Base-by-base conservation (phyloP, 2,797 vertebrate species). In the Sternotherus odoratus region DNA sequence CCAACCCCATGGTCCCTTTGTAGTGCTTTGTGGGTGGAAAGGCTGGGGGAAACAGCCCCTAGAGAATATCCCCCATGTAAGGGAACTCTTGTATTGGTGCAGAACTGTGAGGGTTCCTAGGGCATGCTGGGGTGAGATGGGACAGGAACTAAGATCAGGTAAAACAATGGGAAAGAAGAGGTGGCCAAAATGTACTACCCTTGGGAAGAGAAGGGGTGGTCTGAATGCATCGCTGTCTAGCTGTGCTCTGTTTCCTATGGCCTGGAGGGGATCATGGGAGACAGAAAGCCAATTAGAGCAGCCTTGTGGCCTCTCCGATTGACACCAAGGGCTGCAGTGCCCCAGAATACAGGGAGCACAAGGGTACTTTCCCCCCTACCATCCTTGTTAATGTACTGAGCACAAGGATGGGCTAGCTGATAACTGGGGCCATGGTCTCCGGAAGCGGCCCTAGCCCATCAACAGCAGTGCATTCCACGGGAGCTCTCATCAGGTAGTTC, bases 211-310 rank as follows among this genome's bases (percentile, higher is more conserved):
- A 54, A 54, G 1, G 23, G 36, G 43, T 19, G 50, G 43, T 3
- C 36, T 24, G 48, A 78, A 54, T 11, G 46, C 0, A 0, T 54
- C 0, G 23, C 46, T 33, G 36, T 88, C 82, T 74, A 11, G 2
- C 8, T n/a, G 36, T 48, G 87, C 54, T 56, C 26, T 56, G 54
- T 26, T 56, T 56, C 54, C 54, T 56, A 28, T 56, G 51, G 54
- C 54, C 54, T 56, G 11, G 26, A 56, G 54, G 24, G 54, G 54
- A 56, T 21, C 54, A 3, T 54, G 6, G 56, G 50, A n/a, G 43
- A 51, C 48, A 51, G 46, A 39, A 10, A 4, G 51, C 60, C 48
- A 57, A 83, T 24, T 43, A 12, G 46, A 0, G 15, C 0, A 0
- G 54, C 19, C 28, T 33, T 19, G 10, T 1, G 33, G 8, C 30